Base-by-base conservation (phyloP, 2,113 vertebrate species). In the Boulengeromyrus knoepffleri region DNA sequence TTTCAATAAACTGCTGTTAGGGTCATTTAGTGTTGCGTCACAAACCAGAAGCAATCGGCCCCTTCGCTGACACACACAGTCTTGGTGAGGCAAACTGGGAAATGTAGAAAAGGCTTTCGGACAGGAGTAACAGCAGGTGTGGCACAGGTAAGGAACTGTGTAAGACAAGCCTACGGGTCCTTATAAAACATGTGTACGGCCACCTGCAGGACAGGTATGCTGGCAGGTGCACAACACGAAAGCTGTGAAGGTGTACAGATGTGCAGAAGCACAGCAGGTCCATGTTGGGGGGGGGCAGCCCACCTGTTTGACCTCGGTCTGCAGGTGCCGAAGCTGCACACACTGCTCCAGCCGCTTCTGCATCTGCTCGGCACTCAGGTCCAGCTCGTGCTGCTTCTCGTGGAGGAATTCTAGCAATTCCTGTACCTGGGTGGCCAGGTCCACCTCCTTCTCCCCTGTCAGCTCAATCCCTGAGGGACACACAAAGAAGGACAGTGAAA, bases 251-350 rank as follows among this genome's bases (percentile, higher is more conserved):
- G 58, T n/a, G 58, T 70, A 31, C 27, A 27, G 45, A 9, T 36
- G 66, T 27, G 17, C 62, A 27, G 58, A 66, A 49, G 62, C 8
- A 9, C 39, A 24, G 9, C 24, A 27, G 19, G 74, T 53, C 2
- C 2, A 0, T 19, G 31, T 36, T 2, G 47, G 9, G 31, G 56
- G 53, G 17, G 62, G 56, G 56, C 6, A 13, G 88, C 90, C 31
- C 62, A 97, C 97, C 97, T 98, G 97, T 91, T 97, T 97, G 94
- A 97, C 97, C 93, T 98, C 97, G 0, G 97, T 96, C 93, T 97
- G 97, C 31, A 98, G 96, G 91, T 98, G 97, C 88, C 97, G 95
- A 66, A 98, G 96, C 52, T 98, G 97, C 2, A 98, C 95, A 90
- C 97, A 97, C 92, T 98, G 97, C 92, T 97, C 97, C 0, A 98